Evolutionary conservation across 1,140 invertebrate genomes (phyloP), one percentile per base, ranked within the genome.

Genomic region (Drosophila eugracilis): DNA sequence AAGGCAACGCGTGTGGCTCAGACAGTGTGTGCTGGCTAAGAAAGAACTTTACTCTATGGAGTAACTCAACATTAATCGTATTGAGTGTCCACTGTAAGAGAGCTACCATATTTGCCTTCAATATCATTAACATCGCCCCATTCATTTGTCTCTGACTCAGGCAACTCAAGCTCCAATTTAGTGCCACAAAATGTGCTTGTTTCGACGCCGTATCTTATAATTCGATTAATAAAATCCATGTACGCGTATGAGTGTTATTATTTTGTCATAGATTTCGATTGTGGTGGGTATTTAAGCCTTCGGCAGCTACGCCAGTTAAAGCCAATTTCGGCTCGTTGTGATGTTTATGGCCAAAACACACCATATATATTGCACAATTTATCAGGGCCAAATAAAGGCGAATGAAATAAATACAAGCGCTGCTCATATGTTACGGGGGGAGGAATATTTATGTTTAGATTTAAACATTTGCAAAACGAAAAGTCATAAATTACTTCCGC

Each of bases 401-500:
- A 79, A 75, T 69, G 70, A 78, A 88, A 88, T 88, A 88, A 83
- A 88, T 88, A 83, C 79, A 65, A 86, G 28, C 83, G 65, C 65
- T 60, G 74, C 78, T 88, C 83, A 88, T 88, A 88, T 88, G 83
- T 63, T 88, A 59, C 53, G 42, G 76, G 44, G 69, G 62, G 42
- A 34, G 36, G 70, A 73, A 88, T 67, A 88, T 88, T 88, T 88
- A 88, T 88, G 83, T 67, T 88, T 88, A 88, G 83, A 88, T 88
- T 88, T 88, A 83, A 88, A 70, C 83, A 88, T 88, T 88, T 88
- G 83, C 83, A 88, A 88, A 83, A 88, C 83, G 83, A 88, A 88
- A 88, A 88, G 84, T 88, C 83, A 88, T 88, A 88, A 88, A 88
- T 88, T 88, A 88, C 83, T 88, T 88, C 83, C 83, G 83, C 72